Conservation (phyloP, 2,113 vertebrate species). For the Spizaetus ornatus region DNA sequence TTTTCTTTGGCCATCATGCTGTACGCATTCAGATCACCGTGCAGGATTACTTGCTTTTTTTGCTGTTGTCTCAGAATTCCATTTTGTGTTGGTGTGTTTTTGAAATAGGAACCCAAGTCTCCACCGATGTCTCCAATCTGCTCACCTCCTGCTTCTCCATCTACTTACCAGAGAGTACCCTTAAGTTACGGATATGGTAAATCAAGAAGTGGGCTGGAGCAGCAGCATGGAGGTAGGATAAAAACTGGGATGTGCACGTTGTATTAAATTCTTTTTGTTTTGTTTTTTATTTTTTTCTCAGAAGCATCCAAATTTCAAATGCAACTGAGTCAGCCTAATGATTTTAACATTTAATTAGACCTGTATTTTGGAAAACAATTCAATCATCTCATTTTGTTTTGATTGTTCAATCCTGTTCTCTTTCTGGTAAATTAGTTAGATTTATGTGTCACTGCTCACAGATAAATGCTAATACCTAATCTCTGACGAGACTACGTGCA, state of each 20-base stretch:
- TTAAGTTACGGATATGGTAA: constrained; percentile 75
- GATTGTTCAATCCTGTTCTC: neutral
- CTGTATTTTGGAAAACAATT: constrained; percentile 20
- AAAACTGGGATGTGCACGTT: neutral
- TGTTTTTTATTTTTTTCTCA: neutral
- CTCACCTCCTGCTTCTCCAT: constrained; percentile 84
- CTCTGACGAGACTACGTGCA: neutral
- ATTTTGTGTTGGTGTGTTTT: constrained; percentile 44
- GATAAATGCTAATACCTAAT: neutral
- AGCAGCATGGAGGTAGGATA: constrained; percentile 75
- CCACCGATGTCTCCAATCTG: constrained; percentile 77
- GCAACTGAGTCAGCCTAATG: neutral
- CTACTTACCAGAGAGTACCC: constrained; percentile 75
- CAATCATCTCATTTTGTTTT: constrained; percentile 19
- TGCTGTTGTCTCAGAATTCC: neutral
- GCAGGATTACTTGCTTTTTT: neutral
- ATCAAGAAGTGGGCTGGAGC: constrained; percentile 78
- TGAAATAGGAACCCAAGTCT: constrained; percentile 83
- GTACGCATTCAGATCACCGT: fast-evolving
- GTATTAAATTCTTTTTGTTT: neutral
- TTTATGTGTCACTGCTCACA: constrained; percentile 7
- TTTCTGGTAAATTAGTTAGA: constrained; percentile 27
- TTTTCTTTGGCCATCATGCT: neutral
- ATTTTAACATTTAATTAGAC: constrained; percentile 54
- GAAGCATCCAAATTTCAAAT: constrained; percentile 21